Base-by-base conservation (phyloP, 2,888 invertebrate genomes). In the Chaitophorus viminalis region DNA sequence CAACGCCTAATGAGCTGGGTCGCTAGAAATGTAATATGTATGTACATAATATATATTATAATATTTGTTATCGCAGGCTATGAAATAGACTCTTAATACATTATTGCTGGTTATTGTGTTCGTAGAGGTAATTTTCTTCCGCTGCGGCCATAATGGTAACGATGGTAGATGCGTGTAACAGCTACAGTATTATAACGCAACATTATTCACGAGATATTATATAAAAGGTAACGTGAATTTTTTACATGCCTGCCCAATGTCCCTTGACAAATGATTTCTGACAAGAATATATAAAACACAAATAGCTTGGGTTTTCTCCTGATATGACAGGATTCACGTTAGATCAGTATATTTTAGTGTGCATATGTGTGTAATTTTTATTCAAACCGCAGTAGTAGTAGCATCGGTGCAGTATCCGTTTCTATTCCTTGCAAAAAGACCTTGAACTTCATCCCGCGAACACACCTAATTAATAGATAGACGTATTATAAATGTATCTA, bases 51-150 rank as follows among this genome's bases (percentile, higher is more conserved):
- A n/a, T n/a, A n/a, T n/a, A n/a, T n/a, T n/a, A n/a, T n/a, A n/a
- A 65, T 36, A 36, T 36, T 3, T 6, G 36, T 3, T 5, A 6
- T 36, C 36, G 36, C 6, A 6, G 14, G 46, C 1, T 11, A 46
- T 1, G 46, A 29, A 29, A 29, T 68, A 70, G 81, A 52, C 3
- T 46, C 33, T 29, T 39, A 65, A 68, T 70, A 52, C 46, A 85
- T 85, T 77, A 85, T 85, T 31, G 85, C 65, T 76, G 76, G 76
- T 85, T 68, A 68, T 77, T 68, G 52, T 77, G 77, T 77, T 76
- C 46, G 17, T 25, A 21, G 5, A 77, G 33, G 5, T 17, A 52
- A 31, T 46, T 65, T 21, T 39, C 11, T 46, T 46, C 65, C 21
- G 39, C 39, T 54, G 81, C 21, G 60, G 25, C 8, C 60, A 21